These are phyloP conservation scores for Troides aeacus DNA, from an alignment of 2,888 invertebrate species.

Conservation along the genomic window DNA sequence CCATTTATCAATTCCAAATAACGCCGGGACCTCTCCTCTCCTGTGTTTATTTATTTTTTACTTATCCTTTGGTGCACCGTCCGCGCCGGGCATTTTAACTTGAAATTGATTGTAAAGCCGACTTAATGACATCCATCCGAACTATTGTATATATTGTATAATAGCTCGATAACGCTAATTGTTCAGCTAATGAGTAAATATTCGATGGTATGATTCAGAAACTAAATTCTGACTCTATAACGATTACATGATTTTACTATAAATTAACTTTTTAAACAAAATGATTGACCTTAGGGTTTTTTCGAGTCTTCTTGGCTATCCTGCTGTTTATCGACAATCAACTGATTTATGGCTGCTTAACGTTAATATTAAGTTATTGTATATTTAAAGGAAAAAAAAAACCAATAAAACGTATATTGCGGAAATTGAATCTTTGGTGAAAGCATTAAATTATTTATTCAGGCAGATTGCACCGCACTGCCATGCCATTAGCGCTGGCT, in stretches of 20 bases:
- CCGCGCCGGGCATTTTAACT: slow-evolving; percentile 64
- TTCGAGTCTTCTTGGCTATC: no score
- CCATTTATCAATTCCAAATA: slow-evolving; percentile 80
- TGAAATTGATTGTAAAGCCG: slow-evolving; percentile 76
- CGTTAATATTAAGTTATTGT: no score
- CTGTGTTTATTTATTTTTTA: slow-evolving; percentile 76
- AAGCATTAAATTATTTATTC: no score
- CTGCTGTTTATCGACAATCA: no score
- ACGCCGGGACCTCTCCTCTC: slow-evolving; percentile 75
- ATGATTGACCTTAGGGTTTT: slow-evolving; percentile 39
- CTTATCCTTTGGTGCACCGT: slow-evolving; percentile 71
- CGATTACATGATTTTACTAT: background rate
- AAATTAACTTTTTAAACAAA: slow-evolving; percentile 32
- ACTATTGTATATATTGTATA: slow-evolving; percentile 50
- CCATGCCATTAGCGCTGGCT: slow-evolving; percentile 59
- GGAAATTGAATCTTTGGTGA: slow-evolving; percentile 47
- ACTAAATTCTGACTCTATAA: background rate
- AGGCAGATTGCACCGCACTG: slow-evolving; percentile 52
- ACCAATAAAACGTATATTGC: no score
- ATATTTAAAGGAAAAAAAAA: no score
- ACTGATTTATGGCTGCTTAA: no score
- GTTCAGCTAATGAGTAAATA: slow-evolving; percentile 60
- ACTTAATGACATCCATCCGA: slow-evolving; percentile 69
- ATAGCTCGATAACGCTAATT: slow-evolving; percentile 71
- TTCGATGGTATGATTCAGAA: slow-evolving; percentile 43